Percentiles rank a stretch among this genome's conserved stretches.
Evolutionary conservation across 2,888 invertebrate genomes (phyloP).

Genomic region (Apamea monoglypha): DNA sequence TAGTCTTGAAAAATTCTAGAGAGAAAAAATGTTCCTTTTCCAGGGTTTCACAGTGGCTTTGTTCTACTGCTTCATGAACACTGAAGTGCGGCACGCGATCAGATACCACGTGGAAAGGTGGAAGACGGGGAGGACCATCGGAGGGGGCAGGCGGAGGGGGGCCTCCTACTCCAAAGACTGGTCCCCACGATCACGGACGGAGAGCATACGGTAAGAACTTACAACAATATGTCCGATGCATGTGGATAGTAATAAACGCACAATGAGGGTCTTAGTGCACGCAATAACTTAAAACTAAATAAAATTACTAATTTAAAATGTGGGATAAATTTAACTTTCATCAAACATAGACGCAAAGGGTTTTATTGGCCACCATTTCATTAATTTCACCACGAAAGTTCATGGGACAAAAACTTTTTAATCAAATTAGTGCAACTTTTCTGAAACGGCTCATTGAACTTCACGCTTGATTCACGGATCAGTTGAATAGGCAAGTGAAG

Average conservation of each 20-base stretch:
- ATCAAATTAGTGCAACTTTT: constrained; percentile 30
- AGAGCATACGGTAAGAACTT: constrained; percentile 93
- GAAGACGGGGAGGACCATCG: constrained; percentile 92
- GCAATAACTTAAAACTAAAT: constrained; percentile 31
- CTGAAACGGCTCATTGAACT: not conserved
- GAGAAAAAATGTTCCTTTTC: constrained; percentile 60
- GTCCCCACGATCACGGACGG: constrained; percentile 95
- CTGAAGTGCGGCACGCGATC: constrained; percentile 96
- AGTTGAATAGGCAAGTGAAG: constrained; percentile 17
- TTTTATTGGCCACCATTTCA: constrained; percentile 39
- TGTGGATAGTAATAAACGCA: constrained; percentile 8
- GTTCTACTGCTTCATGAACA: constrained; percentile 98
- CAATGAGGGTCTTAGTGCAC: constrained; percentile 32
- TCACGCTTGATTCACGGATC: constrained; percentile 22
- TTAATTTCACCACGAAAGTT: constrained; percentile 26
- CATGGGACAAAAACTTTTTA: constrained; percentile 31
- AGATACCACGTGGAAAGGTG: constrained; percentile 95
- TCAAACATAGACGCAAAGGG: constrained; percentile 22
- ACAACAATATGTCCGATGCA: constrained; percentile 3
- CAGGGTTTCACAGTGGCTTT: constrained; percentile 97
- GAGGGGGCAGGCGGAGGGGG: constrained; percentile 91
- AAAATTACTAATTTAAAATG: constrained; percentile 44
- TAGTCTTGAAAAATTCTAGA: constrained; percentile 2
- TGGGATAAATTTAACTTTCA: constrained; percentile 24
- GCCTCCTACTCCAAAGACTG: constrained; percentile 95